Evolutionary conservation across 1,140 invertebrate species (phyloP), one percentile per base, ranked within the genome.

Genomic region (Tetramorium alpestre): DNA sequence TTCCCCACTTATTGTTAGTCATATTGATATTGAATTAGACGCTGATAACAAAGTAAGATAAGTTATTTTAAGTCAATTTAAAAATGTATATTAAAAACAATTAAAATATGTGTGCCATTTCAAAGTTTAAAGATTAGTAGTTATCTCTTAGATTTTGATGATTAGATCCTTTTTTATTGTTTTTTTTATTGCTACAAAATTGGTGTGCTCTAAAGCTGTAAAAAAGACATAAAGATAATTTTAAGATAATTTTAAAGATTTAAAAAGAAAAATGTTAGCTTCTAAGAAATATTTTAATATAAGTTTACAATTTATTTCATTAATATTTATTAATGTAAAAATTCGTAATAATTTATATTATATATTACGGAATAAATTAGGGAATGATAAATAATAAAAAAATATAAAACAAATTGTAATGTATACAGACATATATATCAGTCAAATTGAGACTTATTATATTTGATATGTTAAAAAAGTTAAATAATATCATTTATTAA

Each of bases 21-120:
- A 16, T 44, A 44, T 81, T 70, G 78, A 70, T 49, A 81, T 70
- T 70, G 65, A 81, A 81, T 70, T 47, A 65, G 33, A 33, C 33
- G 47, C 38, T 70, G 64, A 81, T 69, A 69, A 38, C 38, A 18
- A 22, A 41, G 33, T 33, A 22, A 64, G 47, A 65, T 47, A 38
- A 69, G n/a, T 16, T 64, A 47, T 54, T 67, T 33, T 16, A 69
- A 11, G n/a, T 67, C 6, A 49, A 69, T 47, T 22, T n/a, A 16
- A 22, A 22, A 22, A 22, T 22, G 22, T 22, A 22, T 22, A 22
- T 22, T 22, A 22, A 22, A 22, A 22, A 22, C 22, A 22, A 22
- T 22, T 22, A 22, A 76, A 25, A 5, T n/a, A 28, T 65, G 2
- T 28, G 62, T 44, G 49, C 7, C 25, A 41, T 25, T 41, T 1